These are phyloP conservation scores for Sigmodon hispidus DNA, from an alignment of 2,113 vertebrate genomes.

Conservation along the genomic window DNA sequence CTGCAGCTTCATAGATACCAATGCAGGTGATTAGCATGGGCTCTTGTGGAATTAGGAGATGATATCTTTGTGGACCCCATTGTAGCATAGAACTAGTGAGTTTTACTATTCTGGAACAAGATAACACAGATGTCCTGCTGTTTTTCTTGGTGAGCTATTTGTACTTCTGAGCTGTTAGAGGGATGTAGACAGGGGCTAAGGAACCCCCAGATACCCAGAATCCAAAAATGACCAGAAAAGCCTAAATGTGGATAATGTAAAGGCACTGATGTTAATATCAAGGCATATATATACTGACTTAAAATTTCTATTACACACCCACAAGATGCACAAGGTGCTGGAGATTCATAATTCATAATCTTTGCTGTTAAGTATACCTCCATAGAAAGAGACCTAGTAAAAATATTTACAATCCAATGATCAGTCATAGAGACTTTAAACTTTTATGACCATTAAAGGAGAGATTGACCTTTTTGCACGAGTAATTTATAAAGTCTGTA, in stretches of 20 bases:
- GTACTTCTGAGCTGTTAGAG: background rate
- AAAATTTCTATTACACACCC: slow-evolving; percentile 6
- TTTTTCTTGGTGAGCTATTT: background rate
- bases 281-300: background rate
- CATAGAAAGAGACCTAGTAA: background rate
- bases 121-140: background rate
- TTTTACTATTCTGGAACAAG: background rate
- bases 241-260: background rate
- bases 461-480: background rate
- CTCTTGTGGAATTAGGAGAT: background rate
- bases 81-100: background rate
- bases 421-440: background rate
- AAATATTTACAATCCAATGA: background rate
- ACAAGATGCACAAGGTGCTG: background rate
- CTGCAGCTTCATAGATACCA: background rate
- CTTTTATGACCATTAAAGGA: background rate
- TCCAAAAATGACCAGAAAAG: background rate
- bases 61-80: background rate
- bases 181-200: background rate
- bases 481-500: background rate
- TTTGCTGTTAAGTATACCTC: background rate
- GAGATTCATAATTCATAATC: background rate
- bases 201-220: background rate
- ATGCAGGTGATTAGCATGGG: fast-evolving
- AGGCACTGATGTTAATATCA: background rate